These are phyloP conservation scores for Bubo bubo DNA, from an alignment of 2,113 vertebrate genomes.

Conservation along the genomic window DNA sequence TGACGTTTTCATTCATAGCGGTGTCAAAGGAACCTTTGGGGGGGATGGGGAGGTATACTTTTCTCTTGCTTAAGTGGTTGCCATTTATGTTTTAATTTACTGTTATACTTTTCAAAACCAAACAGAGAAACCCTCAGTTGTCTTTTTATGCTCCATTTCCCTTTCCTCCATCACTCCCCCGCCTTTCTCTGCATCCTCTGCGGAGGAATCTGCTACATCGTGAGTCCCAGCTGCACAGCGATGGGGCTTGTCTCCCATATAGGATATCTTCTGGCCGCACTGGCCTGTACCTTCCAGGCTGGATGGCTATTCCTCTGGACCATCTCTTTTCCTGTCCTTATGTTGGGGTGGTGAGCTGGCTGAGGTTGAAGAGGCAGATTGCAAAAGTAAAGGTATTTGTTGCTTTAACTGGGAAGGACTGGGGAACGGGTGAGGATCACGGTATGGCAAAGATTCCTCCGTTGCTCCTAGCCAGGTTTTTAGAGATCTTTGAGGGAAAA, in stretches of 20 bases:
- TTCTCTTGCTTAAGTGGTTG: constrained; percentile 31
- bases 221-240: neutral
- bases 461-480: neutral
- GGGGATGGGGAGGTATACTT: neutral
- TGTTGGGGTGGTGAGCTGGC: neutral
- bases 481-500: neutral
- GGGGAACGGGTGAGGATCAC: neutral
- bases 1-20: constrained; percentile 66
- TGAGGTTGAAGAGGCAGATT: neutral
- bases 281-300: neutral
- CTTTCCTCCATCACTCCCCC: neutral
- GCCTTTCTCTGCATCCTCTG: neutral
- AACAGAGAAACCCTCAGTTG: constrained; percentile 15
- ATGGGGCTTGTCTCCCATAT: neutral
- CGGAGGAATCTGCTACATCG: neutral
- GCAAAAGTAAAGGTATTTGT: neutral
- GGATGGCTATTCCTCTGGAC: neutral
- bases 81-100: constrained; percentile 71
- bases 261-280: neutral
- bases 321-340: neutral
- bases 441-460: neutral
- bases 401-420: neutral
- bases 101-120: constrained; percentile 27
- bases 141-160: constrained; percentile 52
- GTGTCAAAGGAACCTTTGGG: constrained; percentile 18